phyloP scores from a whole-genome alignment of 2,797 vertebrate genomes.

The Cetoscarus ocellatus region DNA sequence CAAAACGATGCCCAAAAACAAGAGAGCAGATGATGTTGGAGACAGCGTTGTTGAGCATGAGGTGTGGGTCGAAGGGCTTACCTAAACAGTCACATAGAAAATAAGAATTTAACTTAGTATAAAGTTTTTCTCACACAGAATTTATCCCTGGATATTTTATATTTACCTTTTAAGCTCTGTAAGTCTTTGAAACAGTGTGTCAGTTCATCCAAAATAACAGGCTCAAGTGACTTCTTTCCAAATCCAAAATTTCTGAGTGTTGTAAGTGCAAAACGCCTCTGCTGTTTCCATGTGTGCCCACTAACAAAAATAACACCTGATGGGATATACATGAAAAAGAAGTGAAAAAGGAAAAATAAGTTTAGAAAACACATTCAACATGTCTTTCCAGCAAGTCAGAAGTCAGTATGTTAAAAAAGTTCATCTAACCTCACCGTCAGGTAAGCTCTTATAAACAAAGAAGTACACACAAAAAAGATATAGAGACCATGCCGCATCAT shows the following conservation, averaged over 20 bases:
- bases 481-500: too few species aligned
- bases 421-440: too few species aligned
- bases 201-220: constrained; percentile 69
- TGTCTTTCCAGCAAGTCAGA: too few species aligned
- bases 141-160: neutral
- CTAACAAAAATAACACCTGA: constrained; percentile 68
- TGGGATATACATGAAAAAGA: neutral
- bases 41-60: constrained; percentile 60
- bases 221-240: constrained; percentile 63
- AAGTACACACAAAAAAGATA: too few species aligned
- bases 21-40: constrained; percentile 84
- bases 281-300: constrained; percentile 61
- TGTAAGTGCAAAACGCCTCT: constrained; percentile 69
- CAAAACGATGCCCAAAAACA: constrained; percentile 80
- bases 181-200: constrained; percentile 3
- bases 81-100: constrained; percentile 54
- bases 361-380: neutral
- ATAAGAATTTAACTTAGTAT: neutral
- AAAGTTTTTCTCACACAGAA: neutral
- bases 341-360: neutral
- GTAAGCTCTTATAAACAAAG: too few species aligned
- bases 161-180: constrained; percentile 16
- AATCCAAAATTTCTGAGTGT: constrained; percentile 71
- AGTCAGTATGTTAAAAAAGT: too few species aligned
- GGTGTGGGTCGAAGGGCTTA: constrained; percentile 78